Base-by-base conservation (phyloP, 1,140 invertebrate species). In the Diuraphis noxia region DNA sequence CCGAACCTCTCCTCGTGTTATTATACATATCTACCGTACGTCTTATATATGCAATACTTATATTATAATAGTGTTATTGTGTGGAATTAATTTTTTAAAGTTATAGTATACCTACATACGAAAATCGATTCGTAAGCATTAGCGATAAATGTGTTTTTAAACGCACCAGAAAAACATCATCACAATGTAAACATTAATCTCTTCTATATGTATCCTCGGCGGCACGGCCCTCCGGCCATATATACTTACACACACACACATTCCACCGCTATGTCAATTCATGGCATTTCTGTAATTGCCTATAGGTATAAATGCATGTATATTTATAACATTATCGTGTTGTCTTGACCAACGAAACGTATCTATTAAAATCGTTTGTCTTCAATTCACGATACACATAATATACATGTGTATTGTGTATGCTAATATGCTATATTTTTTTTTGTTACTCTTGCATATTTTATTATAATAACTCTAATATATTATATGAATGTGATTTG, bases 101-200 rank as follows among this genome's bases (percentile, higher is more conserved):
- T 9, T 49, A n/a, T 63, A 63, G 17, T n/a, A 63, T 63, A 63
- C 30, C n/a, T 36, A 63, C 30, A 63, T 36, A 86, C 43, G 84
- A 86, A 86, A 86, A 86, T 86, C 84, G 84, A 86, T 86, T 86
- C 56, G 87, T 88, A 63, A n/a, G 56, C 56, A 41, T 63, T 72
- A 89, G 63, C 63, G 56, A 89, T 89, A 79, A 89, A 79, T 89
- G 63, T 46, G 63, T 89, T 89, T 89, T 89, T 89, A 89, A 89
- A 77, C 56, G 52, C 40, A 79, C 40, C 88, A 36, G n/a, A 89
- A 89, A 72, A 89, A 89, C 63, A 41, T 40, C 88, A 41, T 34
- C 52, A 46, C 52, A 89, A 89, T 72, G 52, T 77, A 89, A 89
- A 77, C 87, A 72, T 72, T 88, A 63, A 88, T 72, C 56, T 88